These are phyloP conservation scores for Drosophila azteca DNA, from an alignment of 1,140 invertebrate species.

Conservation along the genomic window DNA sequence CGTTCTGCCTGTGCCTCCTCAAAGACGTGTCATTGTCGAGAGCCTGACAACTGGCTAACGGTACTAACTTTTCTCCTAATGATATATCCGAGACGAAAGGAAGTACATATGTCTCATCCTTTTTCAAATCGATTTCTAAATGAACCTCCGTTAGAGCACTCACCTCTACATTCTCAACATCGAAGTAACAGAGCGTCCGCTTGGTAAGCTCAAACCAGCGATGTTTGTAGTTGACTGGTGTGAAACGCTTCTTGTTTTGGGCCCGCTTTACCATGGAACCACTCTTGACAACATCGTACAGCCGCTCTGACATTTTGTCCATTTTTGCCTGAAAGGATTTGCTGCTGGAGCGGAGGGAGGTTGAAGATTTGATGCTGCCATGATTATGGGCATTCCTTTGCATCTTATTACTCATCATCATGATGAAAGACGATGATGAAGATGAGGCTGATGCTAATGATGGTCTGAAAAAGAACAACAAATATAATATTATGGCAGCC, in stretches of 20 bases:
- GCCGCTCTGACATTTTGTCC: slow-evolving; percentile 76
- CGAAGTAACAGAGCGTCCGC: slow-evolving; percentile 91
- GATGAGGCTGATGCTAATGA: neutral
- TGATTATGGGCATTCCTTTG: slow-evolving; percentile 51
- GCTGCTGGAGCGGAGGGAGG: slow-evolving; percentile 66
- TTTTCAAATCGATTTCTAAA: neutral
- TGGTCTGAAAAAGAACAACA: slow-evolving; percentile 23
- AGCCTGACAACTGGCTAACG: slow-evolving; percentile 31
- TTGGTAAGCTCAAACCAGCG: slow-evolving; percentile 92
- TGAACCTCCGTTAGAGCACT: slow-evolving; percentile 63
- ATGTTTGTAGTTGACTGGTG: slow-evolving; percentile 92
- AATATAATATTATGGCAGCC: slow-evolving; percentile 4
- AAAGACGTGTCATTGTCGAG: slow-evolving; percentile 25
- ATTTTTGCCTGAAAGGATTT: slow-evolving; percentile 79
- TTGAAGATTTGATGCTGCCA: slow-evolving; percentile 69
- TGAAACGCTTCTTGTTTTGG: slow-evolving; percentile 94
- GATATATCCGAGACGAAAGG: neutral
- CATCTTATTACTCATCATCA: slow-evolving; percentile 62
- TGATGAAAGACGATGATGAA: slow-evolving; percentile 8
- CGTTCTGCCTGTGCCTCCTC: slow-evolving; percentile 2
- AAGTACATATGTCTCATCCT: neutral
- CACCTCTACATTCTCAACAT: slow-evolving; percentile 90
- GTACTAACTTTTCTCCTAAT: neutral
- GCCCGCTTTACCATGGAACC: slow-evolving; percentile 94
- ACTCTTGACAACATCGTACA: slow-evolving; percentile 84